Base-by-base conservation (phyloP, 2,888 invertebrate species). In the Pristionchus mayeri region DNA sequence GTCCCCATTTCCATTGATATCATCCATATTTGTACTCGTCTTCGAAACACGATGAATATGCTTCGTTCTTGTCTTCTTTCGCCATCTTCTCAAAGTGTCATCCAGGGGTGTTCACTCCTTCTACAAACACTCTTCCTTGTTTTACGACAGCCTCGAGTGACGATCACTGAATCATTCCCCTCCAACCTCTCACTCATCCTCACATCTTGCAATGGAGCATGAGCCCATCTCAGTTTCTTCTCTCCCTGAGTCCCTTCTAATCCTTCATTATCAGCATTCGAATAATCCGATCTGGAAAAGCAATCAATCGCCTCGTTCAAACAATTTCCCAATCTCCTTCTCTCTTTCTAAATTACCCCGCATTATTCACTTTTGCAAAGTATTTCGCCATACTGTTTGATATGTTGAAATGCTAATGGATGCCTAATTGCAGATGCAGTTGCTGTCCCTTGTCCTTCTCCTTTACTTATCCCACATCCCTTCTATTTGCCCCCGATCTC, bases 1-100 rank as follows among this genome's bases (percentile, higher is more conserved):
- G n/a, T 4, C 3, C 37, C 63, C 67, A 6, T 37, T 67, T 27
- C 37, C 67, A 13, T 37, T 67, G 67, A 67, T 67, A 67, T 67
- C 67, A 67, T 67, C 67, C 37, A 37, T 67, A 67, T 67, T 67
- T 67, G 67, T 37, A 67, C n/a, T 37, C 67, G 18, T 18, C 21
- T 67, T 67, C 37, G 37, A 21, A 21, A 37, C 30, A 18, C n/a
- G 37, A 67, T 67, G 37, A 67, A 67, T 40, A 67, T 67, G 67
- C 67, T 67, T 34, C 67, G 4, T 63, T 3, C 11, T 63, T 30
- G 21, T 54, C 7, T 54, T 54, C 16, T 60, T 60, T 27, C 60
- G 9, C 60, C 24, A 60, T 60, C 60, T 27, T 60, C 27, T 27
- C 30, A 60, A 60, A n/a, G n/a, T 57, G 24, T 60, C 30, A 2